phyloP scores from a whole-genome alignment of 2,113 vertebrate species.

The Scolopax mira region DNA sequence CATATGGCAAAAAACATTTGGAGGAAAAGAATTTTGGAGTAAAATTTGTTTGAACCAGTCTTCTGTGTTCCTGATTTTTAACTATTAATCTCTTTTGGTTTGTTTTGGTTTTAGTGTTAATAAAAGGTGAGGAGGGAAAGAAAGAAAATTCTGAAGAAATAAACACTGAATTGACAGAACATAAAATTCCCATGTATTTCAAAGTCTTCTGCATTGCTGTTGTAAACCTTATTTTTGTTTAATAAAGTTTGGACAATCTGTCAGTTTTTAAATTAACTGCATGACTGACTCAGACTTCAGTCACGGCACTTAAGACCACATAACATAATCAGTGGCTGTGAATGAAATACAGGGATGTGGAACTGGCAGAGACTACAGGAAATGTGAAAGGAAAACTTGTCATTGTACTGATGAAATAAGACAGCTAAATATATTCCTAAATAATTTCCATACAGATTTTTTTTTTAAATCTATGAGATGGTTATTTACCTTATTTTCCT shows the following conservation, averaged over 20 bases:
- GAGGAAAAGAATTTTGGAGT: neutral
- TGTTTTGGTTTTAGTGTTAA: neutral
- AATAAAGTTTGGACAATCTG: slow-evolving; percentile 47
- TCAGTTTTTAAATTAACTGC: slow-evolving; percentile 60
- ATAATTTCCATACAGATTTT: neutral
- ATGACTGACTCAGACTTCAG: slow-evolving; percentile 44
- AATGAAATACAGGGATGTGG: slow-evolving; percentile 33
- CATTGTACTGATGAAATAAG: slow-evolving; percentile 10
- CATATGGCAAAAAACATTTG: neutral
- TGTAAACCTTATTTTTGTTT: slow-evolving; percentile 53
- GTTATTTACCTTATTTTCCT: neutral
- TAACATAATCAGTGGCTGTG: slow-evolving; percentile 32
- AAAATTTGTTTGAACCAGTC: neutral
- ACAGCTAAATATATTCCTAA: neutral
- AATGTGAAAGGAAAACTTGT: neutral
- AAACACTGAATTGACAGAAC: neutral
- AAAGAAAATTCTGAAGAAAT: neutral
- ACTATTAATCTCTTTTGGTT: neutral
- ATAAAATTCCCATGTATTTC: neutral
- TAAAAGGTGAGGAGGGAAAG: neutral
- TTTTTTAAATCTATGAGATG: neutral
- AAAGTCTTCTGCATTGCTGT: neutral
- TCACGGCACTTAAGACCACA: slow-evolving; percentile 34
- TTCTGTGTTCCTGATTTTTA: neutral
- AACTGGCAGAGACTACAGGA: neutral